Conservation (phyloP, 1,140 invertebrate genomes). For the Brachionus manjavacas region DNA sequence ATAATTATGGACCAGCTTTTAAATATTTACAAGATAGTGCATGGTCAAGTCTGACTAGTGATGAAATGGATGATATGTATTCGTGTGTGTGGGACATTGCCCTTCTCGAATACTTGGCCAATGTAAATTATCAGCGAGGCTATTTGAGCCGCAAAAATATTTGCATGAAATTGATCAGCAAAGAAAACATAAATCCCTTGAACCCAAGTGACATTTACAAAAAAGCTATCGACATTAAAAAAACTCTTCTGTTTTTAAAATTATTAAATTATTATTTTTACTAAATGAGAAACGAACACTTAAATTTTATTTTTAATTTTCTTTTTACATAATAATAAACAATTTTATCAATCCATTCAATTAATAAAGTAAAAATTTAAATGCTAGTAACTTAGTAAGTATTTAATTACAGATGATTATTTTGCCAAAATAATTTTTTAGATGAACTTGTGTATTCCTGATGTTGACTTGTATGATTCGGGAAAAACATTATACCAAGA, state of each 20-base stretch:
- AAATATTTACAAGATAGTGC: slow-evolving; percentile 20
- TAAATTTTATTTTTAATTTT: background rate
- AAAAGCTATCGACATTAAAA: slow-evolving; percentile 20
- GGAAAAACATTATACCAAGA: slow-evolving; percentile 3
- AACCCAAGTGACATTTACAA: background rate
- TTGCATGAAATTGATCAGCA: slow-evolving; percentile 11
- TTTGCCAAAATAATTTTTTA: background rate
- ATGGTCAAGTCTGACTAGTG: background rate
- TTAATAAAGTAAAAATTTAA: background rate
- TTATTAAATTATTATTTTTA: slow-evolving; percentile 34
- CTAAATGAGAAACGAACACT: background rate
- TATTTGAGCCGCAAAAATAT: background rate
- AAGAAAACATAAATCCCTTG: background rate
- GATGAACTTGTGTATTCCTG: background rate
- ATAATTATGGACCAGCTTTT: slow-evolving; percentile 33
- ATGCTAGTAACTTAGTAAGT: slow-evolving; percentile 7
- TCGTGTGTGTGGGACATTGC: slow-evolving; percentile 15
- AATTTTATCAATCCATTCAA: background rate
- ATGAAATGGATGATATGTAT: slow-evolving; percentile 31
- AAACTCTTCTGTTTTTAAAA: slow-evolving; percentile 12
- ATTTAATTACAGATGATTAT: background rate
- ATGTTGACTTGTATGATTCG: background rate
- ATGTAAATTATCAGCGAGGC: slow-evolving; percentile 36
- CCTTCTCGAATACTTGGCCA: slow-evolving; percentile 10
- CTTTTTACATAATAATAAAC: background rate